phyloP scores from a whole-genome alignment of 2,113 vertebrate genomes.

The Rhynchomys soricoides region DNA sequence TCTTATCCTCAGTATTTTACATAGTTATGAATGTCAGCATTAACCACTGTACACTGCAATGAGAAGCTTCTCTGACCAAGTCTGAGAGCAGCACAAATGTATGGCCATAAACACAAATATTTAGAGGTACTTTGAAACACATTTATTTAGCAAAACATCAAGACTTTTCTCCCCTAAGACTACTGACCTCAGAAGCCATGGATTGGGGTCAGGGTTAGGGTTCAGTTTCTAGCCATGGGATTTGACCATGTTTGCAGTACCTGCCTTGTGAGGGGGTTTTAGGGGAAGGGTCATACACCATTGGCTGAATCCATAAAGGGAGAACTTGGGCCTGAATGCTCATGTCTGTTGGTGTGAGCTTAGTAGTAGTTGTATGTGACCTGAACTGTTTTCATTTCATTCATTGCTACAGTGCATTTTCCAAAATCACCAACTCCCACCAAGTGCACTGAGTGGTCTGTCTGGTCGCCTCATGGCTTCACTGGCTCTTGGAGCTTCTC shows the following conservation, averaged over 20 bases:
- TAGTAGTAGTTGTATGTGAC: not conserved
- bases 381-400: not conserved
- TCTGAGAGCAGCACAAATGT: not conserved
- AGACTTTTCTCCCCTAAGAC: not conserved
- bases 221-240: not conserved
- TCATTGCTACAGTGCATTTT: not conserved
- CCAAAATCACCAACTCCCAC: not conserved
- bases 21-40: not conserved
- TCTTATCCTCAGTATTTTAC: not conserved
- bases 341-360: not conserved
- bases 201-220: not conserved
- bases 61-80: not conserved
- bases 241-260: not conserved
- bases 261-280: not conserved
- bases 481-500: not conserved
- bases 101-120: not conserved
- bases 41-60: not conserved
- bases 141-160: not conserved
- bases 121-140: not conserved
- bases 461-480: not conserved
- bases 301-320: not conserved
- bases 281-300: too few species aligned
- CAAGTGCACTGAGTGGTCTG: not conserved
- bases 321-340: not conserved
- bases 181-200: not conserved